Conservation (phyloP, 2,797 vertebrate species). For the Galagoides demidoff region DNA sequence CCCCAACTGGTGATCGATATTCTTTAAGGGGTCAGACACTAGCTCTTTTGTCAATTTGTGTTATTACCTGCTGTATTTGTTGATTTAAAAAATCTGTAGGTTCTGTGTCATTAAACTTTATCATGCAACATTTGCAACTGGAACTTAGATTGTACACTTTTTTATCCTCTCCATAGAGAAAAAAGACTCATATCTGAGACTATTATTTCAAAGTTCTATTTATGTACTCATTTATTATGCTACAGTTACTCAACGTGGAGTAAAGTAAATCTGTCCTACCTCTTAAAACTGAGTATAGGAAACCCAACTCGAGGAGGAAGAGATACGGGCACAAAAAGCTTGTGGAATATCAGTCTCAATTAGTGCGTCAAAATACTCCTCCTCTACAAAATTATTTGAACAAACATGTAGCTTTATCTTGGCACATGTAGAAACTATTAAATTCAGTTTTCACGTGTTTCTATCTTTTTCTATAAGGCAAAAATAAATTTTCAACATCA, state of each 20-base stretch:
- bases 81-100: neutral
- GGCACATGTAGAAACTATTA: neutral
- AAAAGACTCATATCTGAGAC: neutral
- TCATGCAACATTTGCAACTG: neutral
- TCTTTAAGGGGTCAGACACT: neutral
- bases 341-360: neutral
- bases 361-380: neutral
- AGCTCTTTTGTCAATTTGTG: neutral
- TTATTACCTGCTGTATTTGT: neutral
- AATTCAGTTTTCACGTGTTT: neutral
- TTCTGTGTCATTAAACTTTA: neutral
- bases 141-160: constrained; percentile 1
- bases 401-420: neutral
- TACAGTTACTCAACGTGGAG: neutral
- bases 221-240: neutral
- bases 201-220: neutral
- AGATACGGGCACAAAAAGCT: neutral
- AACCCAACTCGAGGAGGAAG: neutral
- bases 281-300: neutral
- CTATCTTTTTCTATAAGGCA: neutral
- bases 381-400: neutral
- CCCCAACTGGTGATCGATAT: neutral
- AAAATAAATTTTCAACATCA: neutral
- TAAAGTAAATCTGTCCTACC: neutral
- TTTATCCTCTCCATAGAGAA: neutral